A percentile compares a stretch with the other conserved stretches of the same genome.
Evolutionary conservation across 2,797 vertebrate species (phyloP).

Genomic region (Platyrinchus mystaceus): DNA sequence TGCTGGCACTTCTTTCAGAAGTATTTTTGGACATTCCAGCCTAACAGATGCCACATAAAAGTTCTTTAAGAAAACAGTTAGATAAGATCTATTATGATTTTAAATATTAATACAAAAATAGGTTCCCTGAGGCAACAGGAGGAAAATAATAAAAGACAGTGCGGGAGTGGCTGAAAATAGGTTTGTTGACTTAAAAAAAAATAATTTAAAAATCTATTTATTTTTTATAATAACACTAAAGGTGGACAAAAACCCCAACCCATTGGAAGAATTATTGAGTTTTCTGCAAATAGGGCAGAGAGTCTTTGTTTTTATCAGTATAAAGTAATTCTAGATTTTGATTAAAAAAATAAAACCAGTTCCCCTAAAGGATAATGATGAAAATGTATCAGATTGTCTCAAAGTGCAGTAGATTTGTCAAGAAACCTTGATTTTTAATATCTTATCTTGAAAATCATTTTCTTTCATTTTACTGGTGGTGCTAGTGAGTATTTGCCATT

Average conservation of each 20-base stretch:
- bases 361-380: background rate
- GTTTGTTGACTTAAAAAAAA: background rate
- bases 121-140: background rate
- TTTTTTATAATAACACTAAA: background rate
- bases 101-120: conserved; percentile 12
- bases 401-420: background rate
- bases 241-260: background rate
- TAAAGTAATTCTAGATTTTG: background rate
- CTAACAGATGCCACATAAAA: conserved; percentile 20
- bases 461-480: background rate
- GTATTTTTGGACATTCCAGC: background rate
- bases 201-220: background rate
- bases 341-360: background rate
- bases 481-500: background rate
- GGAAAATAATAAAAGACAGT: background rate
- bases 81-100: conserved; percentile 14
- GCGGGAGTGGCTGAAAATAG: background rate
- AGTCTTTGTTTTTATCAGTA: background rate
- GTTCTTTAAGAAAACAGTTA: background rate
- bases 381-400: background rate
- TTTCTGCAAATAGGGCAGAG: background rate
- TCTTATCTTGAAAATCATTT: background rate
- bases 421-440: background rate
- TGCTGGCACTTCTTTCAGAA: background rate
- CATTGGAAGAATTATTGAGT: background rate